Conservation (phyloP, 1,140 invertebrate genomes). For the Drusus annulatus region DNA sequence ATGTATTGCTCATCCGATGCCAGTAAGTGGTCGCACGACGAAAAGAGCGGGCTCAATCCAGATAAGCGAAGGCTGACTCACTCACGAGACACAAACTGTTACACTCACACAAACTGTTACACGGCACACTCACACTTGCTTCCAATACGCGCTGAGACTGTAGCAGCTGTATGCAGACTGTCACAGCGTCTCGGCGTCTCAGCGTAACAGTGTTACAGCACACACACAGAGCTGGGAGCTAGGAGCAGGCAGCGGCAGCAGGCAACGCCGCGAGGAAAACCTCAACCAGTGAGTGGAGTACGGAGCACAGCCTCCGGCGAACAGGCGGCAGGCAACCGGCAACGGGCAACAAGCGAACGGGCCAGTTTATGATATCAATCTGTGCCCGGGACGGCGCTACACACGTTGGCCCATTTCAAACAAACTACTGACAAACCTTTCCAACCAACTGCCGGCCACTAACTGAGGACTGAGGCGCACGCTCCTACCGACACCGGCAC, state of each 20-base stretch:
- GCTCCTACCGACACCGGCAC: neutral
- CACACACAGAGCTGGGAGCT: too few relatives aligned
- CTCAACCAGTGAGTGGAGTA: constrained; percentile 7
- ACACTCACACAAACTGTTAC: neutral
- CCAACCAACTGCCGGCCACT: neutral
- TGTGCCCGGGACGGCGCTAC: neutral
- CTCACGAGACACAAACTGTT: constrained; percentile 40
- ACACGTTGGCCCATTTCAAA: neutral
- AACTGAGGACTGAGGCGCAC: neutral
- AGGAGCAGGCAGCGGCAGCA: too few relatives aligned
- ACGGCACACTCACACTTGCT: too few relatives aligned
- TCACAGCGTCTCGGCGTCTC: neutral
- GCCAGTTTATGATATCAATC: neutral
- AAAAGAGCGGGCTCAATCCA: constrained; percentile 44
- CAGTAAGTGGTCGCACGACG: constrained; percentile 41
- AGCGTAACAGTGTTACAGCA: too few relatives aligned
- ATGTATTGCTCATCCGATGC: constrained; percentile 43
- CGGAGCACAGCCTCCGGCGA: constrained; percentile 6
- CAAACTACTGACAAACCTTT: constrained; percentile 4
- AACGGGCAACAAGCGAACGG: too few relatives aligned
- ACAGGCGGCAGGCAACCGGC: too few relatives aligned
- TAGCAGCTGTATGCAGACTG: neutral
- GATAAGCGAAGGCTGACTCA: constrained; percentile 44
- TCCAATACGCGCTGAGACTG: neutral
- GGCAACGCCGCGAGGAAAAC: constrained; percentile 38